A percentile compares a stretch with the other conserved stretches of the same genome.
Evolutionary conservation across 2,797 vertebrate species (phyloP).

Genomic region (Tamandua tetradactyla): DNA sequence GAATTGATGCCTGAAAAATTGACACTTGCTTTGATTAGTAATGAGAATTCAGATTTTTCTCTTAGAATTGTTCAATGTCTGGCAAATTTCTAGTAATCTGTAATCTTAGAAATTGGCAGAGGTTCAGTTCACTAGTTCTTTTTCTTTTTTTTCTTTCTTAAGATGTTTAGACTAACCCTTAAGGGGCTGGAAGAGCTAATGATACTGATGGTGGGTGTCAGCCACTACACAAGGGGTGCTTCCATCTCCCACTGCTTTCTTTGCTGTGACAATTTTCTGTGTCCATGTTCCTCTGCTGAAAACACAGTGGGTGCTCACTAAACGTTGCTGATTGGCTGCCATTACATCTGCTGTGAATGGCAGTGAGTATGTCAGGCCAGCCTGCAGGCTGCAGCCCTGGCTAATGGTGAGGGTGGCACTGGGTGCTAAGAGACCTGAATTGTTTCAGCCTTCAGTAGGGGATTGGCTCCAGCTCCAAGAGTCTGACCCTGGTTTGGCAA

Average conservation of each 20-base stretch:
- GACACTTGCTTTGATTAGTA: constrained; percentile 34
- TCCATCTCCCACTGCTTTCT: neutral
- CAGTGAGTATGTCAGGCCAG: neutral
- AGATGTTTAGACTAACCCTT: neutral
- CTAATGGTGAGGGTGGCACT: neutral
- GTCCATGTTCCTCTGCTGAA: neutral
- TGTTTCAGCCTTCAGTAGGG: neutral
- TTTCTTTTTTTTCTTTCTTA: neutral
- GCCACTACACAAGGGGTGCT: neutral
- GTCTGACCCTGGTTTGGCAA: neutral
- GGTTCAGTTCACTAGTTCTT: neutral
- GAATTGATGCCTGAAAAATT: neutral
- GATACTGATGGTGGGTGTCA: neutral
- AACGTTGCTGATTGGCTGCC: constrained; percentile 35
- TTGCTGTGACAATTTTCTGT: neutral
- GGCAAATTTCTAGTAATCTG: neutral
- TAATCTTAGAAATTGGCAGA: neutral
- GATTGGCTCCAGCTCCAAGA: neutral
- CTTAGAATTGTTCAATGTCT: neutral
- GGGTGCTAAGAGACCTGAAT: neutral
- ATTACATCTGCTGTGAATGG: constrained; percentile 39
- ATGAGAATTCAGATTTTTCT: constrained; percentile 15
- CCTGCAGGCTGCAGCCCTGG: neutral
- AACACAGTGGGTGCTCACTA: constrained; percentile 31
- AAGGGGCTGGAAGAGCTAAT: constrained; percentile 10